Evolutionary conservation across 1,140 invertebrate species (phyloP).

Genomic region (Pantala flavescens): DNA sequence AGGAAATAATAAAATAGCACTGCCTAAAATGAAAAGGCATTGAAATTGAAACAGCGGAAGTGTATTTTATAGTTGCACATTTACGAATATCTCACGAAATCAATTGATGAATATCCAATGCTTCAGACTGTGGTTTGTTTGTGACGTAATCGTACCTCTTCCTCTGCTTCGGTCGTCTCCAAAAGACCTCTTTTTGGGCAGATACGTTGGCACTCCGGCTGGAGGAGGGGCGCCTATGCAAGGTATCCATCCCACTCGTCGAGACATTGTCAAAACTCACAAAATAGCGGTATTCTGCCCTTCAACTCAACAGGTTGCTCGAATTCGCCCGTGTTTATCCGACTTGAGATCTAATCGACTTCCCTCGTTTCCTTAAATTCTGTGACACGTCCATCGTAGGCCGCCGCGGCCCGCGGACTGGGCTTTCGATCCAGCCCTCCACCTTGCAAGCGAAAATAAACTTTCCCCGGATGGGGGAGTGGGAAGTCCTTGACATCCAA

Average conservation of each 20-base stretch:
- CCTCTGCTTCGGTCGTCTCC: not conserved
- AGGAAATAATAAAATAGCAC: too few relatives aligned
- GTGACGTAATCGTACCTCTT: too few relatives aligned
- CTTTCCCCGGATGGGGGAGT: not conserved
- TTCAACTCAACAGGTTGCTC: too few relatives aligned
- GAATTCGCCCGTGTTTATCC: too few relatives aligned
- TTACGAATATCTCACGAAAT: too few relatives aligned
- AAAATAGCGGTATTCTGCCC: too few relatives aligned
- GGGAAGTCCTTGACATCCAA: not conserved
- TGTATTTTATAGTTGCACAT: too few relatives aligned
- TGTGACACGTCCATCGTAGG: not conserved
- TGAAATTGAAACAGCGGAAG: too few relatives aligned
- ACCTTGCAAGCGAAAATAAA: not conserved
- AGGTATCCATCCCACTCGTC: slow-evolving; percentile 32
- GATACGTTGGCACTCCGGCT: slow-evolving; percentile 19
- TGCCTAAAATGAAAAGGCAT: too few relatives aligned
- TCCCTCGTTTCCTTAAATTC: not conserved
- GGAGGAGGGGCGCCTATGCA: slow-evolving; percentile 29
- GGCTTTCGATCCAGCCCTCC: not conserved
- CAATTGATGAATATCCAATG: too few relatives aligned
- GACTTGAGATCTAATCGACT: too few relatives aligned
- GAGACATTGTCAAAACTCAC: slow-evolving; percentile 22
- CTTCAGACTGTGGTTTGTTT: too few relatives aligned
- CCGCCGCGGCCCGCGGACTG: not conserved
- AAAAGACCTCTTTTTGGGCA: slow-evolving; percentile 21